Evolutionary conservation across 2,888 invertebrate species (phyloP).

Genomic region (Eristalis intricaria): DNA sequence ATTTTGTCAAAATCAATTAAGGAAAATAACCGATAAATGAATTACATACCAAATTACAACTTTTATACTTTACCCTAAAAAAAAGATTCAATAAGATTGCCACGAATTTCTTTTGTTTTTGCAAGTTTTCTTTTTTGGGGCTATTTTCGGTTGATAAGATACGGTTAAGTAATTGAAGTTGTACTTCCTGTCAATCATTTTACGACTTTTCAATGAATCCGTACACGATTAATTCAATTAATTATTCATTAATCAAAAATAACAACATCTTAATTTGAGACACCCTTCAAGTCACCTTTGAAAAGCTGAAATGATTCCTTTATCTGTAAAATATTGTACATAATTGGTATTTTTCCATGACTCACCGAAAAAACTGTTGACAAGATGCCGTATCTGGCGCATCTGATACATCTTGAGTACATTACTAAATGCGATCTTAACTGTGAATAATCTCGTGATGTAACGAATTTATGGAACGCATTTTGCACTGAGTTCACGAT

Average conservation of each 20-base stretch:
- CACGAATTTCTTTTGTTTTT: slow-evolving; percentile 14
- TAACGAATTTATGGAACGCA: not conserved
- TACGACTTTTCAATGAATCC: not conserved
- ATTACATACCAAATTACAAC: slow-evolving; percentile 1
- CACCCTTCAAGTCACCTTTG: too few species aligned
- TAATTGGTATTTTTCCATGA: too few species aligned
- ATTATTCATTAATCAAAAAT: not conserved
- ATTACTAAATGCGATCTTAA: not conserved
- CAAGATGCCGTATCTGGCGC: not conserved
- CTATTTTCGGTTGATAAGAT: not conserved
- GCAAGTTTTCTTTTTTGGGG: too few species aligned
- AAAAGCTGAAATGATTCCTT: too few species aligned
- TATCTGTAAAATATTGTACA: too few species aligned
- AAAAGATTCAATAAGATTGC: not conserved
- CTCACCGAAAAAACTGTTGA: not conserved
- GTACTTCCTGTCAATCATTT: not conserved
- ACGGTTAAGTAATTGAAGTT: not conserved
- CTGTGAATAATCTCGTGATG: not conserved
- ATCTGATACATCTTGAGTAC: too few species aligned
- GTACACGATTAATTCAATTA: not conserved
- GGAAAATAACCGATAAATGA: not conserved
- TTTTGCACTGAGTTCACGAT: not conserved
- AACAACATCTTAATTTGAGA: not conserved
- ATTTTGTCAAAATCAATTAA: slow-evolving; percentile 1
- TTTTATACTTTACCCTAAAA: not conserved